Evolutionary conservation across 2,888 invertebrate species (phyloP).

Genomic region (Hedychridium roseum): DNA sequence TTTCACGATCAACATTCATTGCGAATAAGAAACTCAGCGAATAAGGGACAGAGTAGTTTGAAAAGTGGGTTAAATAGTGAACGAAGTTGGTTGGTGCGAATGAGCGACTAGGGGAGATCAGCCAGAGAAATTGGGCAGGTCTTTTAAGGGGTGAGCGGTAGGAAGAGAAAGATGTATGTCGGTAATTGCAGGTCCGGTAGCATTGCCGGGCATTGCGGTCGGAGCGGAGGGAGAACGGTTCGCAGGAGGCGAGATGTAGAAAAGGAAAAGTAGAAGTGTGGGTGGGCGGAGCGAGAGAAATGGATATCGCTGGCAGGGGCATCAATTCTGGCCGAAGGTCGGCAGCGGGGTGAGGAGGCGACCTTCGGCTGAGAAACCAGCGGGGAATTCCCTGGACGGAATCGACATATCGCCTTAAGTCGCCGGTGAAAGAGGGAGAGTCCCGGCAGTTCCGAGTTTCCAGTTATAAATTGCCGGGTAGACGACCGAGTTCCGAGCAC

Average conservation of each 20-base stretch:
- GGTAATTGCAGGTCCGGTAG: too few relatives aligned
- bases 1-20: too few relatives aligned
- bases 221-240: constrained; percentile 2
- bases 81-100: too few relatives aligned
- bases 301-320: constrained; percentile 21
- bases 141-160: too few relatives aligned
- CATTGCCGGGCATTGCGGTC: too few relatives aligned
- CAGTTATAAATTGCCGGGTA: constrained; percentile 48
- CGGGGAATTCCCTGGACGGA: constrained; percentile 36
- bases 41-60: too few relatives aligned
- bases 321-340: constrained; percentile 43
- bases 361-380: constrained; percentile 33
- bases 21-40: too few relatives aligned
- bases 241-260: background rate
- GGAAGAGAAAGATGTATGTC: too few relatives aligned
- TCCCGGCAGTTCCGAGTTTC: constrained; percentile 46
- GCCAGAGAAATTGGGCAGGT: too few relatives aligned
- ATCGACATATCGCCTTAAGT: constrained; percentile 48
- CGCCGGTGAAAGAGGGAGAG: too few relatives aligned
- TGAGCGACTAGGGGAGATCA: too few relatives aligned
- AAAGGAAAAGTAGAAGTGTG: background rate
- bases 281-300: constrained; percentile 10
- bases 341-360: constrained; percentile 18
- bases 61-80: too few relatives aligned
- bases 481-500: constrained; percentile 46